Percentiles rank a stretch among this genome's conserved stretches.
Conservation (phyloP, 2,888 invertebrate species). For the Netelia fuscicornis region DNA sequence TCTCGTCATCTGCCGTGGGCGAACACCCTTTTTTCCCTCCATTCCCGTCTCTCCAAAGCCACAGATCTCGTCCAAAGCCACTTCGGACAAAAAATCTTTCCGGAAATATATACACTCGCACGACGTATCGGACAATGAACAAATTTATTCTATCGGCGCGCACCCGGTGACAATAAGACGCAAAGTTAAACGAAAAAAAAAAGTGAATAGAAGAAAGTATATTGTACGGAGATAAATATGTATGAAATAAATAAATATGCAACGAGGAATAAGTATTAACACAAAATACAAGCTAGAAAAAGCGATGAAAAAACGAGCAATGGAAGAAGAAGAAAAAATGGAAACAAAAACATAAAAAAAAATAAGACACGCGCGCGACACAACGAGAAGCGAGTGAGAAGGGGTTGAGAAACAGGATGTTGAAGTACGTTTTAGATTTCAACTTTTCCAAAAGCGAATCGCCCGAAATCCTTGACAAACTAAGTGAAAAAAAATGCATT, state of each 20-base stretch:
- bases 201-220: background rate
- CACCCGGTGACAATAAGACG: background rate
- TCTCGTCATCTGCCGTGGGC: constrained; percentile 73
- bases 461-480: too few relatives aligned
- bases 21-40: constrained; percentile 33
- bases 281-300: background rate
- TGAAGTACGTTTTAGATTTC: too few relatives aligned
- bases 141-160: background rate
- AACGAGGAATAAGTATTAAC: background rate
- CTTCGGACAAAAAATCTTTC: constrained; percentile 37
- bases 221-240: constrained; percentile 23
- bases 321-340: background rate
- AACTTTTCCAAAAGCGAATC: too few relatives aligned
- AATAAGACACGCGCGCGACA: too few relatives aligned
- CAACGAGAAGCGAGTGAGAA: too few relatives aligned
- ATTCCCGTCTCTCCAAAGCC: constrained; percentile 33
- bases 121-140: background rate
- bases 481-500: too few relatives aligned
- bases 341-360: background rate
- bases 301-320: background rate
- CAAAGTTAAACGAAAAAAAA: background rate
- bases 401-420: too few relatives aligned
- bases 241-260: constrained; percentile 5
- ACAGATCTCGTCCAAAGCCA: constrained; percentile 5
- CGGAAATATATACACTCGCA: background rate